Conservation (phyloP, 1,140 invertebrate species). For the Trichoplusia ni region DNA sequence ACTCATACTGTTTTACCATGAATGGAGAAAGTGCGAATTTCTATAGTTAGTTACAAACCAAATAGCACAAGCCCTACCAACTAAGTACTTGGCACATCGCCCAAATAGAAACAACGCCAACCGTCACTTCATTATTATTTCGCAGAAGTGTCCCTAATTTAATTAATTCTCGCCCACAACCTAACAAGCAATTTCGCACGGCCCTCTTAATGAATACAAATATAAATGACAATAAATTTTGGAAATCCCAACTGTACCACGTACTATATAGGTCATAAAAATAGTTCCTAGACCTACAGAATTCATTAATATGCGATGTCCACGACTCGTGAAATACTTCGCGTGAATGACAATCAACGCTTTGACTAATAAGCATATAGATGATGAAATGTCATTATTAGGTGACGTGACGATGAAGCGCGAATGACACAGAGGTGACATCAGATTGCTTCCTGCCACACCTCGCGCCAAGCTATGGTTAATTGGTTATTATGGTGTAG, state of each 20-base stretch:
- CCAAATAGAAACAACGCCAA: background rate
- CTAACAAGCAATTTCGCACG: slow-evolving; percentile 15
- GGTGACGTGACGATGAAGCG: background rate
- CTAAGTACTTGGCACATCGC: background rate
- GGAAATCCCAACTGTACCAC: slow-evolving; percentile 7
- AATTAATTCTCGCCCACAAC: slow-evolving; percentile 13
- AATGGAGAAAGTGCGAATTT: background rate
- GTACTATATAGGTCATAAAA: slow-evolving; percentile 8
- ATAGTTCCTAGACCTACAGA: slow-evolving; percentile 5
- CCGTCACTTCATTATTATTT: background rate
- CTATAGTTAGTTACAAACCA: too few species aligned
- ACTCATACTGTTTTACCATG: too few species aligned
- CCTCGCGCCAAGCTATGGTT: background rate
- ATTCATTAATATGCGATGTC: background rate
- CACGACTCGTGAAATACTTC: background rate
- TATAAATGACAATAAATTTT: slow-evolving; percentile 14
- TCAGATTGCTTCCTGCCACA: background rate
- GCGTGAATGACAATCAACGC: background rate
- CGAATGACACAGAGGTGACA: background rate
- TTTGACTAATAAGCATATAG: slow-evolving; percentile 1
- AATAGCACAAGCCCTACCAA: background rate
- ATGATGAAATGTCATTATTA: background rate
- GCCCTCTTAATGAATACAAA: slow-evolving; percentile 16
- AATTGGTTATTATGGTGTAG: too few species aligned
- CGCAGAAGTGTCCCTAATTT: slow-evolving; percentile 7